Evolutionary conservation across 2,797 vertebrate species (phyloP).

Genomic region (Thamnophis elegans): DNA sequence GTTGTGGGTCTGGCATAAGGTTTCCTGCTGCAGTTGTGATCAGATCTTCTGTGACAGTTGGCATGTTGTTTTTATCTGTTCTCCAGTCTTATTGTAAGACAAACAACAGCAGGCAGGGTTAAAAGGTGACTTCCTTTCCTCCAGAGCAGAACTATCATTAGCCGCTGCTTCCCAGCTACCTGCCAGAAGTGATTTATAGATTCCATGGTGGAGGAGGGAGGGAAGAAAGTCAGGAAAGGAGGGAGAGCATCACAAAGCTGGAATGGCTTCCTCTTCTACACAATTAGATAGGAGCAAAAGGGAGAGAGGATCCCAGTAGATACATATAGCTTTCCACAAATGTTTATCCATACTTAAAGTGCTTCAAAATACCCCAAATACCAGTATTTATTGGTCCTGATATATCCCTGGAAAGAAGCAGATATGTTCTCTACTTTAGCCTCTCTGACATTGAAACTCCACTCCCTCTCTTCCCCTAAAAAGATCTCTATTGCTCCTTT

Average conservation of each 20-base stretch:
- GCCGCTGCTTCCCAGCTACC: conserved; percentile 96
- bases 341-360: too few relatives aligned
- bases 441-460: background rate
- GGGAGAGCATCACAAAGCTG: conserved; percentile 62
- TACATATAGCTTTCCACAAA: background rate
- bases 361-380: background rate
- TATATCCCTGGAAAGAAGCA: background rate
- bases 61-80: conserved; percentile 72
- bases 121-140: conserved; percentile 92
- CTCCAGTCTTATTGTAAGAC: conserved; percentile 80
- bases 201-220: conserved; percentile 60
- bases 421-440: background rate
- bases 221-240: background rate
- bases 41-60: conserved; percentile 65
- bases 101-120: conserved; percentile 90
- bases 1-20: conserved; percentile 26
- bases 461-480: background rate
- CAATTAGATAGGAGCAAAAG: background rate
- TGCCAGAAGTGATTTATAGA: conserved; percentile 89
- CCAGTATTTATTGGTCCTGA: background rate
- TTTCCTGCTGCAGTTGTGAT: conserved; percentile 67
- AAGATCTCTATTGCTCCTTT: background rate
- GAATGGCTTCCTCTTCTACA: conserved; percentile 20
- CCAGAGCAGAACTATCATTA: conserved; percentile 80
- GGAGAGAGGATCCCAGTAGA: background rate